A percentile compares a stretch with the other conserved stretches of the same genome.
phyloP scores from a whole-genome alignment of 2,888 invertebrate genomes.

The Copidosoma aretas region DNA sequence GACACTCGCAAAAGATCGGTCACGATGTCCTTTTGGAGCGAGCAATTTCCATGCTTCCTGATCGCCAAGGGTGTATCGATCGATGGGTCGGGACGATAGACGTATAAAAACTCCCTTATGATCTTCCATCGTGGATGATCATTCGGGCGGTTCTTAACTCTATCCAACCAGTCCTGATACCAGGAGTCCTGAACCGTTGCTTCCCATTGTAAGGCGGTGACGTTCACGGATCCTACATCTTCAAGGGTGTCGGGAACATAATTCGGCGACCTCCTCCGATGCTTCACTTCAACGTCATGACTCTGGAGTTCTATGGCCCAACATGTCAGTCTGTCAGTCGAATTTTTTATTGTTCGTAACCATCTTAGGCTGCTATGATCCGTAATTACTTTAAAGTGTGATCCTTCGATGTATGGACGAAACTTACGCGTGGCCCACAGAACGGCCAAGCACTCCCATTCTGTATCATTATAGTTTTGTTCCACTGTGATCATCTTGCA shows the following conservation, averaged over 20 bases:
- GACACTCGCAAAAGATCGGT: conserved; percentile 17
- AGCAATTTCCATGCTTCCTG: conserved; percentile 35
- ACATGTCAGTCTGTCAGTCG: background rate
- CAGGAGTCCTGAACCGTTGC: conserved; percentile 12
- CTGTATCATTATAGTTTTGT: background rate
- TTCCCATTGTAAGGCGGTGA: background rate
- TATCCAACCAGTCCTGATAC: conserved; percentile 30
- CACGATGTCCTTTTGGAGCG: conserved; percentile 15
- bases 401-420: background rate
- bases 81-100: conserved; percentile 17
- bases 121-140: conserved; percentile 30
- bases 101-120: conserved; percentile 15
- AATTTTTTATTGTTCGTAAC: background rate
- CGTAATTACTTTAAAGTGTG: background rate
- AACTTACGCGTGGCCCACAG: background rate
- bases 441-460: background rate
- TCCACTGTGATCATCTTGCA: background rate
- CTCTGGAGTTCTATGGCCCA: background rate
- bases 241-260: background rate
- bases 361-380: background rate
- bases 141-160: conserved; percentile 14
- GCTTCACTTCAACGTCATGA: background rate
- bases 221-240: background rate
- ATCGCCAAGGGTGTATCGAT: conserved; percentile 21
- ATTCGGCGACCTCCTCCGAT: background rate